Percentiles rank a stretch among this genome's conserved stretches.
phyloP scores from a whole-genome alignment of 2,113 vertebrate species.

The Platycercus adscitus region DNA sequence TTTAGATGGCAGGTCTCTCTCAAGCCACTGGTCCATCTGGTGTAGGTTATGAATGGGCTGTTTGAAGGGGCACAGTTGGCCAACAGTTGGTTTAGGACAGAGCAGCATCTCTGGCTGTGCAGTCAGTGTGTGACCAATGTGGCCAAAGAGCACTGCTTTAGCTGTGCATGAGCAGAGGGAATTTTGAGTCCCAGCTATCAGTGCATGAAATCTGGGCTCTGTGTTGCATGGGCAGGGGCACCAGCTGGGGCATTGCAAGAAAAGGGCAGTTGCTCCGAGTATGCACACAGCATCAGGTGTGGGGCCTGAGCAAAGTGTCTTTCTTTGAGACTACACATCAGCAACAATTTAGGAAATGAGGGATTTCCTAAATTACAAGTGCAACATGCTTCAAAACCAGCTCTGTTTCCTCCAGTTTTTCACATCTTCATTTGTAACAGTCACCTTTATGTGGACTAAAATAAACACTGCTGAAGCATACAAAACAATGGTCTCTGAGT shows the following conservation, averaged over 20 bases:
- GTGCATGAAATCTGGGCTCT: not conserved
- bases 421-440: not conserved
- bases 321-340: not conserved
- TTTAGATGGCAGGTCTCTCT: not conserved
- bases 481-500: not conserved
- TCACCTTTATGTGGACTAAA: not conserved
- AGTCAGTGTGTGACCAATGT: not conserved
- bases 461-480: constrained; percentile 20
- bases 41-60: not conserved
- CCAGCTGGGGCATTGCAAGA: not conserved
- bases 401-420: not conserved
- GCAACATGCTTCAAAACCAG: fast-evolving
- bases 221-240: not conserved
- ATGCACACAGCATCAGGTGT: not conserved
- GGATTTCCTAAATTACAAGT: not conserved
- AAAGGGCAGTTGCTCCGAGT: not conserved
- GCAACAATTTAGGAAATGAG: not conserved
- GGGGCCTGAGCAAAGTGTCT: not conserved
- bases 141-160: not conserved
- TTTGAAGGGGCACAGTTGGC: not conserved
- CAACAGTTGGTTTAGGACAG: not conserved
- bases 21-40: not conserved
- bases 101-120: not conserved
- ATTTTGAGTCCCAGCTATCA: not conserved
- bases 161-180: not conserved